Conservation (phyloP, 2,797 vertebrate species). For the Simalia tracyae region DNA sequence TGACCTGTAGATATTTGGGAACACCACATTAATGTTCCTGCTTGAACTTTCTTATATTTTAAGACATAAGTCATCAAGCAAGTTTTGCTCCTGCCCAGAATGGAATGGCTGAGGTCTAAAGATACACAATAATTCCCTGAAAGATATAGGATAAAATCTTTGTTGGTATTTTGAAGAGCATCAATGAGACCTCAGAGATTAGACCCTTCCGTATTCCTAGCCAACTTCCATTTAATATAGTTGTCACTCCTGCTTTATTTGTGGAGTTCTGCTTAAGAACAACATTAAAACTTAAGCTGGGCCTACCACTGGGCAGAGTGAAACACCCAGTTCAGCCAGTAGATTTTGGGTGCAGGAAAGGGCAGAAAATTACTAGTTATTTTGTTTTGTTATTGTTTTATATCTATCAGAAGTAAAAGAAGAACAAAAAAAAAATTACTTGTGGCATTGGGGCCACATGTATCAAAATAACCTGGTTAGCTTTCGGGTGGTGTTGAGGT, state of each 20-base stretch:
- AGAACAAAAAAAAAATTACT: not conserved
- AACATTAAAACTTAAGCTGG: not conserved
- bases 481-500: not conserved
- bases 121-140: not conserved
- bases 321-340: not conserved
- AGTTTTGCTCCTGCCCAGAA: not conserved
- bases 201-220: not conserved
- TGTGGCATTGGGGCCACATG: not conserved
- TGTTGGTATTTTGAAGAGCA: not conserved
- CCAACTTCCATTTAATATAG: not conserved
- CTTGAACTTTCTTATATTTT: not conserved
- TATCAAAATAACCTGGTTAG: not conserved
- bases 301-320: not conserved
- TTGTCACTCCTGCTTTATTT: not conserved
- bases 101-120: not conserved
- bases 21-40: not conserved
- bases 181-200: rapidly evolving
- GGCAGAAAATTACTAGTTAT: not conserved
- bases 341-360: not conserved
- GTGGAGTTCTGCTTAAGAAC: not conserved
- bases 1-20: not conserved
- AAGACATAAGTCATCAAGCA: not conserved
- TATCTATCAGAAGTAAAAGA: not conserved
- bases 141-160: not conserved
- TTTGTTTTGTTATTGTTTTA: not conserved